Base-by-base conservation (phyloP, 2,888 invertebrate species). In the Caenorhabditis sp. region DNA sequence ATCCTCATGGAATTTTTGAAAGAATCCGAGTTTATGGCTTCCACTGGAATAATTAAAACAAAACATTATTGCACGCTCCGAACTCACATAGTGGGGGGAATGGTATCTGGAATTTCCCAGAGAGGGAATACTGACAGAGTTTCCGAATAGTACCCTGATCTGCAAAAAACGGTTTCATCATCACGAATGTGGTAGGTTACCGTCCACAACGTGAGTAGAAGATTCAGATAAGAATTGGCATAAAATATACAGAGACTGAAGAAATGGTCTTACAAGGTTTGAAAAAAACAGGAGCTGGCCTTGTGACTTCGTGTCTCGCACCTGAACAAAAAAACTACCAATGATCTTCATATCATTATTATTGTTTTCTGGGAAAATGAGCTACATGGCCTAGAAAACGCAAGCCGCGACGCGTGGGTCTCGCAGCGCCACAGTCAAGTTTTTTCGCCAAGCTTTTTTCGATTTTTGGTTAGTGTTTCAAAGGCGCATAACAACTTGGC, bases 1-100 rank as follows among this genome's bases (percentile, higher is more conserved):
- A 85, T 32, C 8, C 86, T 82, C 15, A 90, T 20, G 8, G 81
- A 65, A 60, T 90, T 90, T 82, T 89, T 88, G 65, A 90, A 85
- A 1, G 90, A 90, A 55, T 90, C 90, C 4, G 88, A 88, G 40
- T 90, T 90, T 60, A 87, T 83, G 0, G 90, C 84, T 74, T 90
- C 90, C 13, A 86, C 86, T 85, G 82, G n/a, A n/a, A n/a, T n/a
- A n/a, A n/a, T n/a, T n/a, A 69, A 87, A 85, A 68, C 9, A 6
- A 24, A 5, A 8, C 15, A 22, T 18, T 47, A 18, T 18, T 20
- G 18, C 5, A 37, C 11, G 28, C 28, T 11, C 9, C 11, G 32
- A 13, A 53, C 80, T 72, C 24, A 81, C 80, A 22, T 11, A 81
- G 47, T 3, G 74, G 79, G 22, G 62, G 40, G 58, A 84, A 81